These are phyloP conservation scores for Artibeus lituratus DNA, from an alignment of 2,797 vertebrate species.

Conservation along the genomic window DNA sequence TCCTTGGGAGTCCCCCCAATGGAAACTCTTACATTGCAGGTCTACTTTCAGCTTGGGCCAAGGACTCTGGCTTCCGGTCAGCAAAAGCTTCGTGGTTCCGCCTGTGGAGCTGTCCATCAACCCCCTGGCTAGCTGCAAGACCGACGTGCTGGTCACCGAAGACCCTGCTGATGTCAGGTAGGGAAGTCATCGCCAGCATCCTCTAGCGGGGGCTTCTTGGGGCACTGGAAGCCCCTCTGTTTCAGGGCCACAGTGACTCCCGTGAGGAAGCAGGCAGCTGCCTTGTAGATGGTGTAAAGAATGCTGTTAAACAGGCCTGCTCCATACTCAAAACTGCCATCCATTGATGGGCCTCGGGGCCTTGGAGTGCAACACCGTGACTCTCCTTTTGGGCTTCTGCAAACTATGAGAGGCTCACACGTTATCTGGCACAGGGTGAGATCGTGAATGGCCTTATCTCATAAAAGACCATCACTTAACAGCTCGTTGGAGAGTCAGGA, in stretches of 20 bases:
- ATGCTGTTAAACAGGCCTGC: not conserved
- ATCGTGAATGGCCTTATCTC: not conserved
- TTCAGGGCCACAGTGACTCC: not conserved
- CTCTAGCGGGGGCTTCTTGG: not conserved
- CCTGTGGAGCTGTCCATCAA: slow-evolving; percentile 98
- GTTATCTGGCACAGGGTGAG: not conserved
- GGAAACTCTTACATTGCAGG: slow-evolving; percentile 81
- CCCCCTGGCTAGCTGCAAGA: slow-evolving; percentile 98
- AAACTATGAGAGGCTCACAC: not conserved
- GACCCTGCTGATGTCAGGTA: slow-evolving; percentile 98
- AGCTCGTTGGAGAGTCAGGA: not conserved
- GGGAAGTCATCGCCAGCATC: slow-evolving; percentile 73
- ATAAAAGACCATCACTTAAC: not conserved
- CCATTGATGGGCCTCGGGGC: too few species aligned
- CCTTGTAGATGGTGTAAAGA: not conserved
- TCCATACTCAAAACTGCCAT: not conserved
- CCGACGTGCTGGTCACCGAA: slow-evolving; percentile 96
- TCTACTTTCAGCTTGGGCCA: slow-evolving; percentile 98
- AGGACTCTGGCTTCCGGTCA: slow-evolving; percentile 98
- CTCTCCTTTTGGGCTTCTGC: not conserved
- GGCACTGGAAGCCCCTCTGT: not conserved
- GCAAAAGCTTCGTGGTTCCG: slow-evolving; percentile 98
- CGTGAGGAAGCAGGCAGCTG: not conserved
- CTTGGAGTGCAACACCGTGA: not conserved
- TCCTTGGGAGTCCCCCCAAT: slow-evolving; percentile 75